Base-by-base conservation (phyloP, 2,113 vertebrate genomes). In the Melanerpes aurifrons region DNA sequence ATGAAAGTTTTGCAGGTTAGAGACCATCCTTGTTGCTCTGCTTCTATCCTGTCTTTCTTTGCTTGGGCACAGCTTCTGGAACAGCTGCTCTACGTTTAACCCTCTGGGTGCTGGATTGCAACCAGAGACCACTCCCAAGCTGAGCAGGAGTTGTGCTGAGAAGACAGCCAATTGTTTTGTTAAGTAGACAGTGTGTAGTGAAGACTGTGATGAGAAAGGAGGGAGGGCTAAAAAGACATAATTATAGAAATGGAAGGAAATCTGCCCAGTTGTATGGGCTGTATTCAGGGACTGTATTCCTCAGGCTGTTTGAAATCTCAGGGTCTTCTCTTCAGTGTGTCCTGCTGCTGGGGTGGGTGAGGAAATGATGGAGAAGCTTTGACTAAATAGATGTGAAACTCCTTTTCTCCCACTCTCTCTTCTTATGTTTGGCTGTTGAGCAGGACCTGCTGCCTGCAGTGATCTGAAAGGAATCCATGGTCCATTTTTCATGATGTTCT, bases 181-280 rank as follows among this genome's bases (percentile, higher is more conserved):
- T 84, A 82, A 92, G 67, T 5, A 89, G 90, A 62, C 92, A 88
- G 70, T 22, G 89, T 63, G 81, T 85, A 89, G 94, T 70, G 81
- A 92, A 76, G 81, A 92, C 86, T 85, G 91, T 79, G 94, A 92
- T 82, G 91, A 92, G 91, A 73, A 82, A 86, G 69, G 88, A 93
- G 86, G 92, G 89, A 87, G 82, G 62, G 50, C n/a, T n/a, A n/a
- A 75, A 80, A 85, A 14, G 24, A 32, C 61, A 29, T 92, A 76
- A 90, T 92, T 90, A 25, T 66, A 84, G 63, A 61, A 89, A 71
- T 40, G 43, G 56, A 37, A 75, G 86, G 76, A 64, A 81, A 84
- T 69, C 32, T n/a, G 45, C 48, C 26, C 21, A 13, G 0, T 10
- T 70, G 62, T 8, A 17, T 0, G 1, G 32, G 3, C 54, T 86